Evolutionary conservation across 2,113 vertebrate species (phyloP).

Genomic region (Epinephelus cyanopodus): DNA sequence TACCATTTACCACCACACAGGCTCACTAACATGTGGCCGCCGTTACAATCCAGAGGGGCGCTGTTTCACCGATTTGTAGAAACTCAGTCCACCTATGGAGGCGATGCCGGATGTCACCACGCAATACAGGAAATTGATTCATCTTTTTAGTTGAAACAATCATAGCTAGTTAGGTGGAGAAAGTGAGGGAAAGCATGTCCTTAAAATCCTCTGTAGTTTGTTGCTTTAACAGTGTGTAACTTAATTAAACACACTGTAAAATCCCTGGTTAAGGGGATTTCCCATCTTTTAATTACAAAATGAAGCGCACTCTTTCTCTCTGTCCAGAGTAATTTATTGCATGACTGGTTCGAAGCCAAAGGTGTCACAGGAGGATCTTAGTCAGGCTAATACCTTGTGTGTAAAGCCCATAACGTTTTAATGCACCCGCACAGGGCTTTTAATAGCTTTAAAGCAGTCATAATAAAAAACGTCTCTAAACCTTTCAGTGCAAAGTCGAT

Average conservation of each 20-base stretch:
- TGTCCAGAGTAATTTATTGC: constrained; percentile 47
- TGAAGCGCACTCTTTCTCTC: background rate
- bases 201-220: background rate
- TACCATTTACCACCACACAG: background rate
- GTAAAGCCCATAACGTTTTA: constrained; percentile 41
- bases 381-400: constrained; percentile 8
- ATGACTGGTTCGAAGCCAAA: constrained; percentile 34
- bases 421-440: background rate
- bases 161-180: too few species aligned
- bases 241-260: background rate
- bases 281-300: constrained; percentile 42
- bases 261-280: constrained; percentile 1
- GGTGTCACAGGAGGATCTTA: constrained; percentile 38
- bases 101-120: background rate
- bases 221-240: background rate
- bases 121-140: background rate
- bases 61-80: background rate
- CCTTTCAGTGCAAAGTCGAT: background rate
- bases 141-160: background rate
- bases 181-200: background rate
- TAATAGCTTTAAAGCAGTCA: constrained; percentile 12
- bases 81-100: background rate
- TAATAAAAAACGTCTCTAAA: constrained; percentile 11
- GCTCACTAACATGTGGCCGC: background rate
- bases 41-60: background rate